These are phyloP conservation scores for Drosophila orosa DNA, from an alignment of 1,140 invertebrate species.

Conservation along the genomic window DNA sequence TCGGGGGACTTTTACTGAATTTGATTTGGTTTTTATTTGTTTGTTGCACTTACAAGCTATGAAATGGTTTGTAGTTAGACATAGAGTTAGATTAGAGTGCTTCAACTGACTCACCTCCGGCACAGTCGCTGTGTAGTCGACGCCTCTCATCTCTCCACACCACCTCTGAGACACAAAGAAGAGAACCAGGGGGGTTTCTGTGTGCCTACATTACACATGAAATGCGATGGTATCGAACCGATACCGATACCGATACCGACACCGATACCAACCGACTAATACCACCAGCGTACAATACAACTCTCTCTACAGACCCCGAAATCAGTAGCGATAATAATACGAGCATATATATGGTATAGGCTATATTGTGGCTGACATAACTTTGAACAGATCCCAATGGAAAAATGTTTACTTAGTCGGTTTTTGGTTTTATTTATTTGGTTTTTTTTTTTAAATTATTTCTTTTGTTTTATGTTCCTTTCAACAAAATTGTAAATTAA, in stretches of 20 bases:
- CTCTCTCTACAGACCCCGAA: conserved; percentile 67
- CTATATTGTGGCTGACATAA: conserved; percentile 59
- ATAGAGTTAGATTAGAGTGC: conserved; percentile 77
- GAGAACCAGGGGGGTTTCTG: conserved; percentile 8
- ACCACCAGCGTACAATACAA: conserved; percentile 64
- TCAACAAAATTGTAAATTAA: conserved; percentile 60
- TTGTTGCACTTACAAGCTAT: conserved; percentile 66
- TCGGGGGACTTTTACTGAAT: conserved; percentile 4
- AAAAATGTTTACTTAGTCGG: conserved; percentile 52
- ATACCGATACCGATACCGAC: conserved; percentile 12
- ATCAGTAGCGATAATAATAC: conserved; percentile 52
- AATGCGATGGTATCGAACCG: conserved; percentile 5
- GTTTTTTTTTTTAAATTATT: conserved; percentile 10
- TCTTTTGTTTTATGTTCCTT: conserved; percentile 20
- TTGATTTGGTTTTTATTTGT: background rate
- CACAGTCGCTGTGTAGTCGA: conserved; percentile 69
- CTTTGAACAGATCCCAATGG: conserved; percentile 81
- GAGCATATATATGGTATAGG: conserved; percentile 29
- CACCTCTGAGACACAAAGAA: conserved; percentile 37
- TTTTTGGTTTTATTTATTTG: conserved; percentile 12
- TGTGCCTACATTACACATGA: conserved; percentile 25
- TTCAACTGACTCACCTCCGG: conserved; percentile 80
- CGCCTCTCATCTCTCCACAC: conserved; percentile 33
- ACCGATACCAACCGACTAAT: conserved; percentile 49
- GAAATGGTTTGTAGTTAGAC: conserved; percentile 65